Percentiles rank a stretch among this genome's conserved stretches.
These are phyloP conservation scores for Dinocampus coccinellae DNA, from an alignment of 2,888 invertebrate species.

Conservation along the genomic window DNA sequence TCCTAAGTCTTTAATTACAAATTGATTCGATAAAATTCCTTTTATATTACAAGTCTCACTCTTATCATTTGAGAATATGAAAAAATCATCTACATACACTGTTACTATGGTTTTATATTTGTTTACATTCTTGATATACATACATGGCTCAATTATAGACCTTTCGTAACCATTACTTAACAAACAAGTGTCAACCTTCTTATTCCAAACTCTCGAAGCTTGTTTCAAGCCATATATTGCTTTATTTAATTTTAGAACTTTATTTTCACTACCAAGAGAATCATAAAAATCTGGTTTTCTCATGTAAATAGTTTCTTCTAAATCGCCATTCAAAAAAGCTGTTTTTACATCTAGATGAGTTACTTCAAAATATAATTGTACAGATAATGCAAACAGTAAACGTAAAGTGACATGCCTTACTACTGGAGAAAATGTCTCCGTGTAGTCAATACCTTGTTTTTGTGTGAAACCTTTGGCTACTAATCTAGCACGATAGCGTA, in stretches of 20 bases:
- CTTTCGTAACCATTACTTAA: slow-evolving; percentile 2
- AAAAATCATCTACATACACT: not conserved
- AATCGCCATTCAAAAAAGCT: slow-evolving; percentile 24
- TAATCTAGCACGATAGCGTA: not conserved
- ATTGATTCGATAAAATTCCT: not conserved
- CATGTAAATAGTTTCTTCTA: slow-evolving; percentile 35
- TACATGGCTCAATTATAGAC: not conserved
- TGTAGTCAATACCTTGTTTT: slow-evolving; percentile 29
- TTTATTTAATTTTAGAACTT: not conserved
- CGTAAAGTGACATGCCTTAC: slow-evolving; percentile 12
- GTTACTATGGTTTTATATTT: not conserved
- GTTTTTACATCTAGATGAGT: slow-evolving; percentile 30
- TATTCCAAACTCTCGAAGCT: slow-evolving; percentile 22
- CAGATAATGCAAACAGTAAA: slow-evolving; percentile 22
- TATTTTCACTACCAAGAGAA: not conserved
- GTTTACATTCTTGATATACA: not conserved
- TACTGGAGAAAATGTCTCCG: slow-evolving; percentile 30
- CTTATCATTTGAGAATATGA: not conserved
- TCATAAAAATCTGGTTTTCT: slow-evolving; percentile 28
- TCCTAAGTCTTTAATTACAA: not conserved
- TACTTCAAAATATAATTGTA: slow-evolving; percentile 12
- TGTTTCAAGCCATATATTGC: slow-evolving; percentile 26
- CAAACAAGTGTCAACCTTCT: slow-evolving; percentile 9
- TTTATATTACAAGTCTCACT: not conserved
- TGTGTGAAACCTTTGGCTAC: slow-evolving; percentile 34